phyloP scores from a whole-genome alignment of 2,888 invertebrate genomes.

The Hirtodrosophila duncani region DNA sequence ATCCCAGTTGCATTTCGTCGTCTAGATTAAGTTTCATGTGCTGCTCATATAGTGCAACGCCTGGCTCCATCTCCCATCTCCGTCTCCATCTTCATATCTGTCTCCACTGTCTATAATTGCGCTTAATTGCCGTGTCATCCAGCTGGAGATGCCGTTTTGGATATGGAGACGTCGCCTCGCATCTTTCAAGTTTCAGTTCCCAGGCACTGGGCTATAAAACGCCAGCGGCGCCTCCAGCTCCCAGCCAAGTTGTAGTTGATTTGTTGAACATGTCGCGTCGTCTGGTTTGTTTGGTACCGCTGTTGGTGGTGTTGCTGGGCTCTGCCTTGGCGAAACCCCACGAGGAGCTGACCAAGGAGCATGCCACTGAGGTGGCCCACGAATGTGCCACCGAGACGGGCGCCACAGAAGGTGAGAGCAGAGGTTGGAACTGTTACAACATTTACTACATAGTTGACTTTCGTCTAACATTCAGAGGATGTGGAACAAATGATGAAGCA shows the following conservation, averaged over 20 bases:
- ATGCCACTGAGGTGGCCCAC: constrained; percentile 49
- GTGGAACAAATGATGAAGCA: constrained; percentile 66
- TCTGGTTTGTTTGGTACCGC: constrained; percentile 14
- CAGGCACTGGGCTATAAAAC: constrained; percentile 41
- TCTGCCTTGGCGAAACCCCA: constrained; percentile 40
- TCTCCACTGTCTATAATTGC: constrained; percentile 57
- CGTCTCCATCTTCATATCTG: too few species aligned
- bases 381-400: constrained; percentile 71
- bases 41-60: constrained; percentile 62
- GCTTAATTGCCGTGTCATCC: constrained; percentile 45
- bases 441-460: neutral
- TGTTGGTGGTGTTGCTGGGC: constrained; percentile 12
- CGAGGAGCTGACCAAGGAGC: constrained; percentile 55
- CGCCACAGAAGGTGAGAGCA: constrained; percentile 71
- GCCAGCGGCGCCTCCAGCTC: neutral
- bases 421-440: neutral
- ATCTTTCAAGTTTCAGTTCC: constrained; percentile 27
- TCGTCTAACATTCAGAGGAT: constrained; percentile 64
- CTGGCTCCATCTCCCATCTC: too few species aligned
- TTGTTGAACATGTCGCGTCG: constrained; percentile 49
- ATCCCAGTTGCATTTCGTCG: constrained; percentile 38
- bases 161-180: constrained; percentile 16
- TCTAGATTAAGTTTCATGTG: constrained; percentile 63
- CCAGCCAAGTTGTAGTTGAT: constrained; percentile 36
- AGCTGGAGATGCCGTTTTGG: constrained; percentile 25